Conservation (phyloP, 2,888 invertebrate species). For the Nasonovia ribisnigri region DNA sequence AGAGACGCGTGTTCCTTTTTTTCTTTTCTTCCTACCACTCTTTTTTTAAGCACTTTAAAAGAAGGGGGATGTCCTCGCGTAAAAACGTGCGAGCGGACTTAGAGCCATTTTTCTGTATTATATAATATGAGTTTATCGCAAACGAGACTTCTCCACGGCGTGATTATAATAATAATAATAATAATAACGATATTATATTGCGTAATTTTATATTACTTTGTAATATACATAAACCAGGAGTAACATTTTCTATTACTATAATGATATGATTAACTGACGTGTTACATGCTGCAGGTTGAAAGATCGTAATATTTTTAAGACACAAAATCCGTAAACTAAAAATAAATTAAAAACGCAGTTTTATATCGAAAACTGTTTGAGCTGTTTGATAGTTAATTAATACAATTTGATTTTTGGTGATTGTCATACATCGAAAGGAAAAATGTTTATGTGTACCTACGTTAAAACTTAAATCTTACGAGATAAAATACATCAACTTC, state of each 20-base stretch:
- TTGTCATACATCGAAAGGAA: neutral
- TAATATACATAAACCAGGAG: neutral
- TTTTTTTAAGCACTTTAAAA: constrained; percentile 28
- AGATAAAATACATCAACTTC: neutral
- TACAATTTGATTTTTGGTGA: neutral
- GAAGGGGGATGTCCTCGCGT: neutral
- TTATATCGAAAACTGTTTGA: neutral
- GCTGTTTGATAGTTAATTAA: neutral
- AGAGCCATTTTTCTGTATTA: neutral
- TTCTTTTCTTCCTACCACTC: constrained; percentile 24
- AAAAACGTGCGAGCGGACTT: neutral
- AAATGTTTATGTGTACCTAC: neutral
- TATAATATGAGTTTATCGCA: neutral
- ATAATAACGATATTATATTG: neutral
- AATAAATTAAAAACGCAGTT: neutral
- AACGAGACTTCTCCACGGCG: neutral
- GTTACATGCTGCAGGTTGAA: neutral
- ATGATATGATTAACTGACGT: neutral
- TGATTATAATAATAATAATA: neutral
- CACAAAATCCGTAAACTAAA: neutral
- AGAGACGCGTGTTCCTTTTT: constrained; percentile 30
- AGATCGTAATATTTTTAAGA: neutral
- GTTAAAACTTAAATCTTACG: neutral
- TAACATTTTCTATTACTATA: neutral
- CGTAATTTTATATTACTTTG: neutral